Percentiles rank a stretch among this genome's conserved stretches.
phyloP scores from a whole-genome alignment of 2,888 invertebrate species.

The Homarus gammarus region DNA sequence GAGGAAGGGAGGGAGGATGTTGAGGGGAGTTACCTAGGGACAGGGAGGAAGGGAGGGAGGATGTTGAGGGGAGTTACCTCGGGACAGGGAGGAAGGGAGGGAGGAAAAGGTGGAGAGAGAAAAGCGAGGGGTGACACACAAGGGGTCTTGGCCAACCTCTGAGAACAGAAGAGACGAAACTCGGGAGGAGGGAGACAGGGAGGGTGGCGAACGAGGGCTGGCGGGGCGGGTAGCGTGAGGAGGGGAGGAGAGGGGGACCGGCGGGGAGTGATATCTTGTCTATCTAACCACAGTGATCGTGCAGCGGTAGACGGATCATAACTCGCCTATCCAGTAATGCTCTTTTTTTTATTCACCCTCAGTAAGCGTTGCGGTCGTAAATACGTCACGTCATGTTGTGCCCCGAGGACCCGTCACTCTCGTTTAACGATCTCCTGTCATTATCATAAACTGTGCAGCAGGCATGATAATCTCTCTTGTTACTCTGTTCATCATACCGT shows the following conservation, averaged over 20 bases:
- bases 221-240: neutral
- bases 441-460: too few relatives aligned
- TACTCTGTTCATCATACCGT: too few relatives aligned
- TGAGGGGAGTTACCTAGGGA: neutral
- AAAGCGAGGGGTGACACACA: neutral
- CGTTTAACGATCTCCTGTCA: too few relatives aligned
- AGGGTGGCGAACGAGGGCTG: too few relatives aligned
- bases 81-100: neutral
- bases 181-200: neutral
- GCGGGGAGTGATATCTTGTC: neutral
- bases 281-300: too few relatives aligned
- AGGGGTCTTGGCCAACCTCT: neutral
- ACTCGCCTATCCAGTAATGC: too few relatives aligned
- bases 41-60: neutral
- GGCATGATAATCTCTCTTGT: too few relatives aligned
- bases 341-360: too few relatives aligned
- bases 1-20: neutral
- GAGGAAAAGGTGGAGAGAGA: neutral
- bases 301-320: too few relatives aligned
- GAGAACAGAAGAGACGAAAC: neutral
- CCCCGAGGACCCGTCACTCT: too few relatives aligned
- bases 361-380: too few relatives aligned
- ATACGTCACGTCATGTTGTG: too few relatives aligned
- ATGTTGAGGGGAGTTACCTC: neutral
- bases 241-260: neutral